These are phyloP conservation scores for Tachina lurida DNA, from an alignment of 2,888 invertebrate genomes.

Conservation along the genomic window DNA sequence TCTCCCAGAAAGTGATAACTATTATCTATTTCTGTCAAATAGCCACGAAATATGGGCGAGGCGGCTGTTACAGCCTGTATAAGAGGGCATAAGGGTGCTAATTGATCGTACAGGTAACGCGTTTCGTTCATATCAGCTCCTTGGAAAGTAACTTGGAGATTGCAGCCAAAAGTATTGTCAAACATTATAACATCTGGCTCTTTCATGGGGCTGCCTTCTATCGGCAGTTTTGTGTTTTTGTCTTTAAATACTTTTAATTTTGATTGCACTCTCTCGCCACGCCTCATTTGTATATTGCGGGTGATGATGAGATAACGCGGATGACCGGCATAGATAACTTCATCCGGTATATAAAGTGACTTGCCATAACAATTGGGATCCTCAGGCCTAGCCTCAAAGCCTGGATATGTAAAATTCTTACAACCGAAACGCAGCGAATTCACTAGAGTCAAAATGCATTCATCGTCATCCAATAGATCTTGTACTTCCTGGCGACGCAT, in stretches of 20 bases:
- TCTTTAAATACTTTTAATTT: constrained; percentile 98
- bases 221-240: constrained; percentile 91
- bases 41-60: constrained; percentile 96
- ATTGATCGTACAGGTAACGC: constrained; percentile 96
- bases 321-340: constrained; percentile 96
- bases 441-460: constrained; percentile 94
- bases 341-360: constrained; percentile 96
- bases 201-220: constrained; percentile 90
- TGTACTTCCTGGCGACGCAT: constrained; percentile 91
- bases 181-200: constrained; percentile 96
- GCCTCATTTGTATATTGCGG: constrained; percentile 93
- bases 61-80: constrained; percentile 98
- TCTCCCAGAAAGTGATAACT: constrained; percentile 50
- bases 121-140: constrained; percentile 99
- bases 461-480: constrained; percentile 89
- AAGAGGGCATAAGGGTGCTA: constrained; percentile 98
- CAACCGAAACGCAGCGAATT: constrained; percentile 97
- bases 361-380: constrained; percentile 89
- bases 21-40: constrained; percentile 88
- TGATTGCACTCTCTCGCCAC: constrained; percentile 98
- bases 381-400: constrained; percentile 86
- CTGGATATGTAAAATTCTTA: constrained; percentile 93
- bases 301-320: constrained; percentile 97
- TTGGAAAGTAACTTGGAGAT: constrained; percentile 95
- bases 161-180: constrained; percentile 99